Conservation (phyloP, 2,888 invertebrate genomes). For the Hyposoter dolosus region DNA sequence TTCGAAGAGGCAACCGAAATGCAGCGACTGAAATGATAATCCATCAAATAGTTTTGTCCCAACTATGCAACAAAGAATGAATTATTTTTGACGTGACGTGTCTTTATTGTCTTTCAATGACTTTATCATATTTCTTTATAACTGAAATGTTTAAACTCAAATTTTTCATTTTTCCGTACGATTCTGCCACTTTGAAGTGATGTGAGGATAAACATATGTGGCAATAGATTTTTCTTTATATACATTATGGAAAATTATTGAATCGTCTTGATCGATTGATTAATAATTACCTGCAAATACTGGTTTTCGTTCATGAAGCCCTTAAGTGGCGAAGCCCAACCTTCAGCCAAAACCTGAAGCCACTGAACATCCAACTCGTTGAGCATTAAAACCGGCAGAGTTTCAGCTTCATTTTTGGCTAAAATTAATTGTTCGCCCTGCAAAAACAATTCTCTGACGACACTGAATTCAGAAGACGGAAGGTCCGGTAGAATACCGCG, state of each 20-base stretch:
- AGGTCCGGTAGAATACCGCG: constrained; percentile 87
- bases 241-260: neutral
- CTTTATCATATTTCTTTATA: no score
- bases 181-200: no score
- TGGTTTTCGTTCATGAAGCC: constrained; percentile 99
- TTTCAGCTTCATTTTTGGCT: constrained; percentile 90
- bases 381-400: constrained; percentile 91
- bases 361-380: constrained; percentile 96
- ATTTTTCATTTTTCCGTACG: no score
- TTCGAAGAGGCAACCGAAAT: constrained; percentile 94
- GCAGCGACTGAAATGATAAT: constrained; percentile 86
- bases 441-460: constrained; percentile 84
- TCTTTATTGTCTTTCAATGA: neutral
- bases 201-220: no score
- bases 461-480: constrained; percentile 81
- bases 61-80: neutral
- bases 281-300: constrained; percentile 89
- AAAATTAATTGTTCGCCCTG: constrained; percentile 40
- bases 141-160: no score
- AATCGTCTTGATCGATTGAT: neutral
- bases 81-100: neutral
- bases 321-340: constrained; percentile 98
- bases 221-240: neutral
- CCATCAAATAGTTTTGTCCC: neutral
- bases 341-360: constrained; percentile 97